Percentiles rank a stretch among this genome's conserved stretches.
Conservation (phyloP, 2,797 vertebrate species). For the Limnodromus scolopaceus region DNA sequence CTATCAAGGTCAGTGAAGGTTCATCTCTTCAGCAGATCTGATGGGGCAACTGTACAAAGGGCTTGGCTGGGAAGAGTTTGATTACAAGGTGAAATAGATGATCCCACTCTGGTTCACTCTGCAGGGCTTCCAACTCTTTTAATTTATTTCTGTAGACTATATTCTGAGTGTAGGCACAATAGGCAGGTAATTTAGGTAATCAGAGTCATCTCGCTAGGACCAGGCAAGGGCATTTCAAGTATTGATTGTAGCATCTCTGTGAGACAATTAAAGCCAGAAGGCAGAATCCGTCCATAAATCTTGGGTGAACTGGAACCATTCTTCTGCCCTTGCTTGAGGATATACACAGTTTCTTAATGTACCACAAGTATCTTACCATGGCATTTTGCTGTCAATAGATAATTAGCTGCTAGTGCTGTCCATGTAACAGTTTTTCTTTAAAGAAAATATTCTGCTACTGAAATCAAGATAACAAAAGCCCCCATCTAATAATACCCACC, state of each 20-base stretch:
- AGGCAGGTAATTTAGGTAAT: slow-evolving; percentile 52
- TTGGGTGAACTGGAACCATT: slow-evolving; percentile 17
- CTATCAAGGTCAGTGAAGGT: neutral
- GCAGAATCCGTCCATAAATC: slow-evolving; percentile 47
- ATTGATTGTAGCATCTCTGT: slow-evolving; percentile 34
- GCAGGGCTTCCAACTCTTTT: neutral
- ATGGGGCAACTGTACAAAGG: neutral
- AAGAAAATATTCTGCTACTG: neutral
- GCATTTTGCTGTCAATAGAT: slow-evolving; percentile 23
- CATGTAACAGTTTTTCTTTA: neutral
- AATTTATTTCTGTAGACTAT: slow-evolving; percentile 17
- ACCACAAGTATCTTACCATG: neutral
- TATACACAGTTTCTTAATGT: neutral
- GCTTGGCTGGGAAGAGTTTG: neutral
- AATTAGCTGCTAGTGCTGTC: slow-evolving; percentile 9
- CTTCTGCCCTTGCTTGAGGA: slow-evolving; percentile 18
- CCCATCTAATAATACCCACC: neutral
- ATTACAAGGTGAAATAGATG: neutral
- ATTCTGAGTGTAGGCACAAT: neutral
- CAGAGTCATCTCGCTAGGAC: slow-evolving; percentile 41
- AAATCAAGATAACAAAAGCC: neutral
- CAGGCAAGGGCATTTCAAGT: slow-evolving; percentile 43
- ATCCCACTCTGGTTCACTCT: neutral
- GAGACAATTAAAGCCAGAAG: slow-evolving; percentile 48
- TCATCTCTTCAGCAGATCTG: neutral